Conservation (phyloP, 1,140 invertebrate genomes). For the Scaptomyza pallida region DNA sequence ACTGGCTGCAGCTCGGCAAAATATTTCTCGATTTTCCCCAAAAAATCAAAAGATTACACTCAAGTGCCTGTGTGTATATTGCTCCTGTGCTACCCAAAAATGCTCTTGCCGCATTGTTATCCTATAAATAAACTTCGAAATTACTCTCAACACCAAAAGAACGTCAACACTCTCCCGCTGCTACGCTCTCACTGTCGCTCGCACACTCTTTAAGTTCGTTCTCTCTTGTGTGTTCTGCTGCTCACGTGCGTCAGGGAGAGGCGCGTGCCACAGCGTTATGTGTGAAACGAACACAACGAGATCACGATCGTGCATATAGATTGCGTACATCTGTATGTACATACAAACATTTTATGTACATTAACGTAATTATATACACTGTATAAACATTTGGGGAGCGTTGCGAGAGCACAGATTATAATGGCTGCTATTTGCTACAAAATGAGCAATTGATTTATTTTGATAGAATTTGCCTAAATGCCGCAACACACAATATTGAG, state of each 20-base stretch:
- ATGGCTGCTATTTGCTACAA: constrained; percentile 31
- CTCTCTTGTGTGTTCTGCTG: constrained; percentile 37
- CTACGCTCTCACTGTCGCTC: constrained; percentile 28
- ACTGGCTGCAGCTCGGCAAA: constrained; percentile 63
- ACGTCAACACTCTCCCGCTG: constrained; percentile 13
- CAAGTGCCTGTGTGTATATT: constrained; percentile 51
- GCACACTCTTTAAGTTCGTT: constrained; percentile 7
- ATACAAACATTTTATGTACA: constrained; percentile 8
- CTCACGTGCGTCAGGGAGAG: constrained; percentile 55
- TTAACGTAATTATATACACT: constrained; percentile 4
- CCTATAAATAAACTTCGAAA: constrained; percentile 71
- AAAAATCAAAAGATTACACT: constrained; percentile 20
- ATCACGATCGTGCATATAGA: constrained; percentile 58
- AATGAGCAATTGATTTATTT: constrained; percentile 69
- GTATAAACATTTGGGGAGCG: constrained; percentile 18
- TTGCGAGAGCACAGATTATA: constrained; percentile 7
- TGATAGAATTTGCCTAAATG: constrained; percentile 45
- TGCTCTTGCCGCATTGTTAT: constrained; percentile 72
- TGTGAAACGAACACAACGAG: constrained; percentile 53
- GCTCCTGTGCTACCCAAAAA: constrained; percentile 32
- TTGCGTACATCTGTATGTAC: constrained; percentile 18
- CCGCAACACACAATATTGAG: constrained; percentile 15
- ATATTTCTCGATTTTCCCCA: constrained; percentile 64
- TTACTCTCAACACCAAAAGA: constrained; percentile 14
- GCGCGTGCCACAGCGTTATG: constrained; percentile 64